Base-by-base conservation (phyloP, 2,888 invertebrate species). In the Tachina fera region DNA sequence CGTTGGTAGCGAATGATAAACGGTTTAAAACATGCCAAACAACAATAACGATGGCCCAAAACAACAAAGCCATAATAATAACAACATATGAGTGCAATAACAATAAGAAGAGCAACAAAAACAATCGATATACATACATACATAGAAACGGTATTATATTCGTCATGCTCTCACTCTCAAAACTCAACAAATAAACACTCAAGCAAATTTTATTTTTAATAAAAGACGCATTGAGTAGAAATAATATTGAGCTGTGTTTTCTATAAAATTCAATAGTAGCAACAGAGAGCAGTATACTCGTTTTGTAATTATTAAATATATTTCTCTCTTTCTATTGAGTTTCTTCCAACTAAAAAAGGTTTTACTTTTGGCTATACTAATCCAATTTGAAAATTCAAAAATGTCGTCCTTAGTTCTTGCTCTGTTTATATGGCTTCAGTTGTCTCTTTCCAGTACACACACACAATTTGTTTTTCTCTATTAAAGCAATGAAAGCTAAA, bases 1-100 rank as follows among this genome's bases (percentile, higher is more conserved):
- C 51, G 72, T 83, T 80, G 79, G 80, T 83, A 83, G 83, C 86
- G 86, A 86, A 86, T 86, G 86, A 86, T 86, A 79, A 83, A 83
- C 83, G 75, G 83, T 71, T 70, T 61, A 13, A 72, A 70, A 60
- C 68, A 67, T 72, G 49, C 19, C 72, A 67, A 63, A 45, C 83
- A 77, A 72, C 63, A 77, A 75, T 22, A 87, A 51, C 58, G 58
- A 61, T 74, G 56, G 47, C 16, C 63, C 70, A 53, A 70, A 71
- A 45, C 53, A 53, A 75, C 47, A 51, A 8, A 14, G 13, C 16
- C 39, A 41, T 22, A 82, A 72, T 53, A 85, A 77, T 67, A 61
- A 61, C 16, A 58, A 31, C 3, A 74, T 71, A 80, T 71, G 83
- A 84, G 83, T 58, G 72, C 60, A 70, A 67, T 77, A 22, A 49